Conservation (phyloP, 2,113 vertebrate genomes). For the Carassius carassius region DNA sequence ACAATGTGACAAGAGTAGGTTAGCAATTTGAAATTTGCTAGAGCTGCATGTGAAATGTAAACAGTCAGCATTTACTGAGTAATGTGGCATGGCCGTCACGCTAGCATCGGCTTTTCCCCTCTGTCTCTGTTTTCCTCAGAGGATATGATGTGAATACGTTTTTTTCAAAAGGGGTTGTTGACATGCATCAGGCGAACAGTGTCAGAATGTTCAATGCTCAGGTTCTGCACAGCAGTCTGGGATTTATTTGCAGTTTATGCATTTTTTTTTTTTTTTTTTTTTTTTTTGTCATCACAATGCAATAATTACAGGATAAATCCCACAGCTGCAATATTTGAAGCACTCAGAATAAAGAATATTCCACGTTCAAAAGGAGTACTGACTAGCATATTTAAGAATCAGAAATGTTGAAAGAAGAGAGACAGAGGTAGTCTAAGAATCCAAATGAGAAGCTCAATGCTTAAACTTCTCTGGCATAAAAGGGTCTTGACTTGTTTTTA, state of each 20-base stretch:
- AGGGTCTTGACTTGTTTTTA: background rate
- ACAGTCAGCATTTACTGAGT: slow-evolving; percentile 68
- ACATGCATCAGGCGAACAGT: slow-evolving; percentile 53
- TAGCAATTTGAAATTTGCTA: slow-evolving; percentile 64
- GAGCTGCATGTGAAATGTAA: slow-evolving; percentile 68
- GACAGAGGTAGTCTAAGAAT: slow-evolving; percentile 25
- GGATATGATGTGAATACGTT: slow-evolving; percentile 62
- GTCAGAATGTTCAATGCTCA: slow-evolving; percentile 50
- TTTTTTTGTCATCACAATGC: slow-evolving; percentile 38
- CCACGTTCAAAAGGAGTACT: slow-evolving; percentile 40
- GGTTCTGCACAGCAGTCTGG: slow-evolving; percentile 4
- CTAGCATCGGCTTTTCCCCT: slow-evolving; percentile 32
- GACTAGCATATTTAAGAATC: slow-evolving; percentile 36
- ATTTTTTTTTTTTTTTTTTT: slow-evolving; percentile 19
- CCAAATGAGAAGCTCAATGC: slow-evolving; percentile 3
- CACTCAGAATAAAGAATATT: slow-evolving; percentile 39
- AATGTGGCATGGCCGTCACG: slow-evolving; percentile 61
- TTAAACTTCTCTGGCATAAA: slow-evolving; percentile 1
- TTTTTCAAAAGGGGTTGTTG: slow-evolving; percentile 58
- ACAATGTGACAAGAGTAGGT: slow-evolving; percentile 63
- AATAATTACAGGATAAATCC: slow-evolving; percentile 40
- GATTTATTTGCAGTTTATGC: slow-evolving; percentile 26
- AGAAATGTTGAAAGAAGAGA: slow-evolving; percentile 4
- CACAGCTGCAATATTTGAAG: slow-evolving; percentile 23
- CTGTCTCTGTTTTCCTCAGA: slow-evolving; percentile 49